These are phyloP conservation scores for Tribolium freemani DNA, from an alignment of 2,888 invertebrate genomes.

Conservation along the genomic window DNA sequence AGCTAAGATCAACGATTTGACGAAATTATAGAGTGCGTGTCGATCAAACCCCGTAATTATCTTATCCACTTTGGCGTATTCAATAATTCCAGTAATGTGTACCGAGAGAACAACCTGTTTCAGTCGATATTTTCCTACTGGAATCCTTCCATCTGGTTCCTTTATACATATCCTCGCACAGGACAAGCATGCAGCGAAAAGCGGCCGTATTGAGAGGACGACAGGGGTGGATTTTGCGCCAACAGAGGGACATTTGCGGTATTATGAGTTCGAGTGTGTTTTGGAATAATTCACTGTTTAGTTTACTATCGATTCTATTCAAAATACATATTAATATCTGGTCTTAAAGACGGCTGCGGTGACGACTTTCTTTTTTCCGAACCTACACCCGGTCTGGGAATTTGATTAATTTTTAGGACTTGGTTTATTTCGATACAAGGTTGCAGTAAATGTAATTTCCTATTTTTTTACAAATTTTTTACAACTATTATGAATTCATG, in stretches of 20 bases:
- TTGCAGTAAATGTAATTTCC: too few relatives aligned
- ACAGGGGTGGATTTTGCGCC: constrained; percentile 3
- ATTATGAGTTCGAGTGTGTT: constrained; percentile 45
- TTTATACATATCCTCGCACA: constrained; percentile 43
- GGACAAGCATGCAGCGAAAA: constrained; percentile 30
- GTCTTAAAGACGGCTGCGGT: constrained; percentile 11
- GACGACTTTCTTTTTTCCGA: not conserved
- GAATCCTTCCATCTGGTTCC: constrained; percentile 61
- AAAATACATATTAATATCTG: constrained; percentile 35
- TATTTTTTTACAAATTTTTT: too few relatives aligned
- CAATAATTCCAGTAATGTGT: constrained; percentile 38
- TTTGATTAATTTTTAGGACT: not conserved
- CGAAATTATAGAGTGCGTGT: constrained; percentile 32
- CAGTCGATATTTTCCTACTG: constrained; percentile 54
- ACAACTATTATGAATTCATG: too few relatives aligned
- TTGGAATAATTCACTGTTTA: constrained; percentile 46
- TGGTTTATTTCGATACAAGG: too few relatives aligned
- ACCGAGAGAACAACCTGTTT: constrained; percentile 46
- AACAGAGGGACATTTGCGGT: constrained; percentile 37
- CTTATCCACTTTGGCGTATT: constrained; percentile 41
- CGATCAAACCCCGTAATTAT: constrained; percentile 39
- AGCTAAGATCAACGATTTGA: constrained; percentile 18
- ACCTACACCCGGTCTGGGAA: not conserved
- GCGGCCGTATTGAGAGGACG: constrained; percentile 8
- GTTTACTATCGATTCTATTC: constrained; percentile 41